Base-by-base conservation (phyloP, 2,888 invertebrate genomes). In the Torymus tubicola region DNA sequence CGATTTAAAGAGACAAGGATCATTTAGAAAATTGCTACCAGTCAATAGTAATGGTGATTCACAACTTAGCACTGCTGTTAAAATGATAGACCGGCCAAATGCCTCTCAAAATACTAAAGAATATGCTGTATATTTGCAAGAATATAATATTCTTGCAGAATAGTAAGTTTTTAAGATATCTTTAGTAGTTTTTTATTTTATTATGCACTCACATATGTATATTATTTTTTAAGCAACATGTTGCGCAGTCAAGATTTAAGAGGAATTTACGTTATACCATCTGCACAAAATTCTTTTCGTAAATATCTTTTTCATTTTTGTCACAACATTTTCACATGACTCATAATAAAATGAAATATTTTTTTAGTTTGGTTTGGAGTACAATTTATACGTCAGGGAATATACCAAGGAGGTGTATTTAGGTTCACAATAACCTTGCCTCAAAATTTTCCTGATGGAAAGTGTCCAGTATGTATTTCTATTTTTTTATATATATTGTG, bases 211-310 rank as follows among this genome's bases (percentile, higher is more conserved):
- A 57, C 53, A n/a, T 68, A 18, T 68, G 52, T 13, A 11, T 18
- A 68, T 24, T 68, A 2, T 42, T 24, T 81, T 81, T 82, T 94
- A 94, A 97, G 97, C 90, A 95, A 96, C 90, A 95, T 96, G 93
- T 91, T 97, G 84, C 95, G 95, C 88, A 95, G 95, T 72, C 96
- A 98, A 91, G 95, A 96, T 89, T 92, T 97, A 84, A 95, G 95
- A 87, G 98, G 98, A 70, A 93, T 98, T 80, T 98, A 98, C 92
- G 96, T 98, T 18, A 96, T 98, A 91, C 98, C 98, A 78, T 97
- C 98, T 67, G 95, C 95, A 87, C 94, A 95, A 87, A 95, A 95
- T 88, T 95, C 96, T 72, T 93, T 96, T 87, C 88, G 97, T 97
- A 93, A 94, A 95, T 94, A 86, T 83, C 50, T 60, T 67, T 58